Percentiles rank a stretch among this genome's conserved stretches.
Evolutionary conservation across 1,140 invertebrate species (phyloP).

Genomic region (Scaptomyza graminum): DNA sequence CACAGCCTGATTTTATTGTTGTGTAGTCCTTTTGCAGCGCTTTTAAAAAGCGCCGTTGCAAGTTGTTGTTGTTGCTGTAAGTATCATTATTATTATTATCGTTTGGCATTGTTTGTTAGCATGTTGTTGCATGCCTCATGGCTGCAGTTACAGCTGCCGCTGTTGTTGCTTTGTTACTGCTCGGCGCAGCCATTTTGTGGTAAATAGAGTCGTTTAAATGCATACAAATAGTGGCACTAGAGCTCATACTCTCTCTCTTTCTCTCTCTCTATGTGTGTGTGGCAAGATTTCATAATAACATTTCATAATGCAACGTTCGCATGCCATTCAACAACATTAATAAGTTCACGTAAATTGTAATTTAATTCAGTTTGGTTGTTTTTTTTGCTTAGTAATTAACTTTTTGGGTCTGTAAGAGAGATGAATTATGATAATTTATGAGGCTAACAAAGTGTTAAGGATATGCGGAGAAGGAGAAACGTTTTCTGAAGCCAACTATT

Average conservation of each 20-base stretch:
- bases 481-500: too few relatives aligned
- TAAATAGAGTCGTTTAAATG: slow-evolving; percentile 83
- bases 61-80: slow-evolving; percentile 40
- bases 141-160: slow-evolving; percentile 32
- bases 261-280: slow-evolving; percentile 12
- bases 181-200: slow-evolving; percentile 73
- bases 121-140: slow-evolving; percentile 48
- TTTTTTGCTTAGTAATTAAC: slow-evolving; percentile 52
- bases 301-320: slow-evolving; percentile 79
- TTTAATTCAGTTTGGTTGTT: slow-evolving; percentile 25
- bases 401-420: slow-evolving; percentile 19
- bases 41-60: slow-evolving; percentile 40
- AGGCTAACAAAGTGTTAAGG: too few relatives aligned
- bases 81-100: slow-evolving; percentile 72
- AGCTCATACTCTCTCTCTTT: neutral
- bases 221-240: slow-evolving; percentile 65
- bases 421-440: neutral
- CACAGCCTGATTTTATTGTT: slow-evolving; percentile 50
- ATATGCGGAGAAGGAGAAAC: too few relatives aligned
- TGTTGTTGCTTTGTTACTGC: slow-evolving; percentile 47
- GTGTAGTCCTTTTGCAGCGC: slow-evolving; percentile 59
- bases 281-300: slow-evolving; percentile 80
- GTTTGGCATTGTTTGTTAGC: slow-evolving; percentile 72
- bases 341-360: slow-evolving; percentile 51
- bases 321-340: slow-evolving; percentile 66